Evolutionary conservation across 2,888 invertebrate genomes (phyloP).

Genomic region (Drosophila affinis): DNA sequence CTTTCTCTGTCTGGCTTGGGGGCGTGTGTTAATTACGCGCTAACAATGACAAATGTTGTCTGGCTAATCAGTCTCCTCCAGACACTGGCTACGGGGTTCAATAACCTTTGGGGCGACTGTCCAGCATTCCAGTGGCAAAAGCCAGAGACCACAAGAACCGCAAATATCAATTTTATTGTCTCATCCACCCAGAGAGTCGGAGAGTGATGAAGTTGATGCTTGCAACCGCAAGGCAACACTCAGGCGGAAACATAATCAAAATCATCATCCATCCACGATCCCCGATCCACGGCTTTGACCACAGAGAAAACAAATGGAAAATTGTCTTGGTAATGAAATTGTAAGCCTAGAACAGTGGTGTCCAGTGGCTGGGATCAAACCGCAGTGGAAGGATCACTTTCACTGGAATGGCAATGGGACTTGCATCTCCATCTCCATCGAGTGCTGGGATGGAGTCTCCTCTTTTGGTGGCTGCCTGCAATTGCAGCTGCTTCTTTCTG

Average conservation of each 20-base stretch:
- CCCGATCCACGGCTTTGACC: slow-evolving; percentile 18
- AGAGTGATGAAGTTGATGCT: slow-evolving; percentile 40
- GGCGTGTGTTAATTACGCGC: slow-evolving; percentile 68
- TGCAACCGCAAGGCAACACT: slow-evolving; percentile 31
- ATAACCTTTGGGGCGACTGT: slow-evolving; percentile 5
- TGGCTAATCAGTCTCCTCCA: slow-evolving; percentile 40
- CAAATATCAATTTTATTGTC: slow-evolving; percentile 75
- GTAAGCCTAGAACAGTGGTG: slow-evolving; percentile 38
- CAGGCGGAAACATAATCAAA: slow-evolving; percentile 37
- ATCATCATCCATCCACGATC: slow-evolving; percentile 21
- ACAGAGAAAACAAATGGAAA: slow-evolving; percentile 49
- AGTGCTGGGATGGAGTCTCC: slow-evolving; percentile 36
- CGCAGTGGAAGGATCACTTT: slow-evolving; percentile 35
- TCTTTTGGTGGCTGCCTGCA: slow-evolving; percentile 8
- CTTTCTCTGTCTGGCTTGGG: slow-evolving; percentile 16
- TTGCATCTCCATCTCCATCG: neutral
- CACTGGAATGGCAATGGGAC: slow-evolving; percentile 12
- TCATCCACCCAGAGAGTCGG: slow-evolving; percentile 4
- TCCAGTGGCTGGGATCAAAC: neutral
- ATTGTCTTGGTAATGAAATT: slow-evolving; percentile 65
- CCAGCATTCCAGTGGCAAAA: slow-evolving; percentile 32
- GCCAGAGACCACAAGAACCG: slow-evolving; percentile 49
- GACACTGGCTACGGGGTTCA: slow-evolving; percentile 19
- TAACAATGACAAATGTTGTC: slow-evolving; percentile 73
- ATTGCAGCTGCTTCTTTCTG: slow-evolving; percentile 39